Evolutionary conservation across 2,797 vertebrate species (phyloP).

Genomic region (Erethizon dorsatum): DNA sequence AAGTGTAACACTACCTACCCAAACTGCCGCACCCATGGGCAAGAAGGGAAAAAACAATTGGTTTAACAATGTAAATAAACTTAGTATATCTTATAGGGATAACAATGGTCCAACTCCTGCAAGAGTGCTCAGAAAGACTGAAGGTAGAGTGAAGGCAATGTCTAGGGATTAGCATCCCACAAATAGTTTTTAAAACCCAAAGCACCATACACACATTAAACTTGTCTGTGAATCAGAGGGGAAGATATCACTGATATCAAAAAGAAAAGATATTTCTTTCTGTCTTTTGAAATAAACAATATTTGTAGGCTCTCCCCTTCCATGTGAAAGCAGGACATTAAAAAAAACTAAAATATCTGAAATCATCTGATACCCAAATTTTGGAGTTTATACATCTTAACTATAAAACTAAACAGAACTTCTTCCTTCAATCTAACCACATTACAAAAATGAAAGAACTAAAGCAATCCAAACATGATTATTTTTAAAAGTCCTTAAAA

Average conservation of each 20-base stretch:
- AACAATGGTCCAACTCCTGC: conserved; percentile 73
- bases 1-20: conserved; percentile 74
- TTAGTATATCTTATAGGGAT: conserved; percentile 73
- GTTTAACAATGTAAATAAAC: conserved; percentile 73
- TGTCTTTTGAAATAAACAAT: conserved; percentile 77
- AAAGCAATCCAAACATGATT: conserved; percentile 87
- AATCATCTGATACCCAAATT: conserved; percentile 60
- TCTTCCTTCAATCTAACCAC: conserved; percentile 79
- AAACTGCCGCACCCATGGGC: conserved; percentile 71
- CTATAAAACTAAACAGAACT: conserved; percentile 85
- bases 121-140: conserved; percentile 76
- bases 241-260: conserved; percentile 85
- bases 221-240: conserved; percentile 82
- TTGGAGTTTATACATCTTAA: conserved; percentile 84
- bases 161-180: conserved; percentile 76
- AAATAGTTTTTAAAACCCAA: conserved; percentile 72
- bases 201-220: conserved; percentile 80
- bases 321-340: conserved; percentile 86
- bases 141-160: conserved; percentile 80
- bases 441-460: conserved; percentile 68
- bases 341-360: conserved; percentile 83
- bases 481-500: conserved; percentile 87
- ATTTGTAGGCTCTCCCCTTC: conserved; percentile 87
- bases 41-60: conserved; percentile 64
- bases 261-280: conserved; percentile 62